phyloP scores from a whole-genome alignment of 2,888 invertebrate genomes.

The Spatulosminthurus flaviceps region DNA sequence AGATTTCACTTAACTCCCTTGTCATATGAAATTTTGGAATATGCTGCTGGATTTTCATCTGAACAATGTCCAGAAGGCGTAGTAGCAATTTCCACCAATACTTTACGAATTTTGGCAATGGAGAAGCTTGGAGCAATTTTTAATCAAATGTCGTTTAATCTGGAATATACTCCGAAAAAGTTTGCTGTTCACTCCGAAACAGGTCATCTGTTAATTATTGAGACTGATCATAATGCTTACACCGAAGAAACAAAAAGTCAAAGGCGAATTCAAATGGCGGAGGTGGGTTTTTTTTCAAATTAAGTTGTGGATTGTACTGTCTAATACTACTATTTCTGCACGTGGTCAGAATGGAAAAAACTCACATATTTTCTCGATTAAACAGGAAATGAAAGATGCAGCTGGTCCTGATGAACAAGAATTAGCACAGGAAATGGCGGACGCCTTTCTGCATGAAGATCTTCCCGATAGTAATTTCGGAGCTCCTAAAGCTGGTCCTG shows the following conservation, averaged over 20 bases:
- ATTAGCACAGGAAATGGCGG: constrained; percentile 96
- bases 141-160: constrained; percentile 91
- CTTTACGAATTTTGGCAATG: constrained; percentile 93
- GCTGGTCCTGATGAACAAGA: constrained; percentile 96
- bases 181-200: constrained; percentile 93
- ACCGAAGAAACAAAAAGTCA: constrained; percentile 96
- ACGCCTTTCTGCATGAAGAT: constrained; percentile 93
- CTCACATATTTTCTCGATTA: not conserved
- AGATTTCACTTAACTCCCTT: constrained; percentile 92
- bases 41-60: constrained; percentile 91
- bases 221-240: constrained; percentile 98
- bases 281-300: constrained; percentile 66
- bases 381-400: constrained; percentile 91
- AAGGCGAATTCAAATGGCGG: constrained; percentile 94
- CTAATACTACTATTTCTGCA: not conserved
- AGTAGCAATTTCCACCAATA: constrained; percentile 98
- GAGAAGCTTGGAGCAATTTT: constrained; percentile 99
- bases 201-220: constrained; percentile 87
- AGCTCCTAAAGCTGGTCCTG: constrained; percentile 91
- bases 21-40: constrained; percentile 96
- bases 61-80: constrained; percentile 99
- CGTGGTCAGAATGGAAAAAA: constrained; percentile 34
- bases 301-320: not conserved
- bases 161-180: constrained; percentile 95
- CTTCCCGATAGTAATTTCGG: constrained; percentile 94